Evolutionary conservation across 2,113 vertebrate genomes (phyloP).

Genomic region (Lagopus leucura): DNA sequence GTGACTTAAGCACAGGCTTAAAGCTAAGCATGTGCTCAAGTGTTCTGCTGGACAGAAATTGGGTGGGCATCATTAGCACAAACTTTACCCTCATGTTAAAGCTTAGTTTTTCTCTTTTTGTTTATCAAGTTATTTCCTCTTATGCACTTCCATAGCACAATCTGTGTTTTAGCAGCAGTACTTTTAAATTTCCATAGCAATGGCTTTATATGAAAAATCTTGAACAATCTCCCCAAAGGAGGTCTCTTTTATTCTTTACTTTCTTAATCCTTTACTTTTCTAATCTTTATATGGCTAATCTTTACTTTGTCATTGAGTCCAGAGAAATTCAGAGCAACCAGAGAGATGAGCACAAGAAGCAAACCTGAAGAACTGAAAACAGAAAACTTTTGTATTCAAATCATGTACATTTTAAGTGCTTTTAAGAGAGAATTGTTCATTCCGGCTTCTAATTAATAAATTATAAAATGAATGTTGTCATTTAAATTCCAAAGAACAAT

Average conservation of each 20-base stretch:
- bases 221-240: not conserved
- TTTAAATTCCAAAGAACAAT: not conserved
- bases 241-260: not conserved
- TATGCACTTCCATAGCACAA: not conserved
- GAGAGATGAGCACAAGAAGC: not conserved
- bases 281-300: not conserved
- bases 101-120: not conserved
- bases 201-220: not conserved
- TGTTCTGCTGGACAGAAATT: not conserved
- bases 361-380: not conserved
- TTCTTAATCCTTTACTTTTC: not conserved
- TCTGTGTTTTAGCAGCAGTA: not conserved
- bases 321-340: not conserved
- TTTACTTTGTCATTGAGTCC: not conserved
- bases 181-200: not conserved
- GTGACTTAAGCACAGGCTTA: not conserved
- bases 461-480: not conserved
- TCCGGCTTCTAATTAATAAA: not conserved
- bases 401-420: not conserved
- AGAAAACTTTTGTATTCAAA: not conserved
- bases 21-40: not conserved
- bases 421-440: not conserved
- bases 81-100: not conserved
- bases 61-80: not conserved
- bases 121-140: not conserved